Evolutionary conservation across 2,113 vertebrate species (phyloP).

Genomic region (Odontophorus gujanensis): DNA sequence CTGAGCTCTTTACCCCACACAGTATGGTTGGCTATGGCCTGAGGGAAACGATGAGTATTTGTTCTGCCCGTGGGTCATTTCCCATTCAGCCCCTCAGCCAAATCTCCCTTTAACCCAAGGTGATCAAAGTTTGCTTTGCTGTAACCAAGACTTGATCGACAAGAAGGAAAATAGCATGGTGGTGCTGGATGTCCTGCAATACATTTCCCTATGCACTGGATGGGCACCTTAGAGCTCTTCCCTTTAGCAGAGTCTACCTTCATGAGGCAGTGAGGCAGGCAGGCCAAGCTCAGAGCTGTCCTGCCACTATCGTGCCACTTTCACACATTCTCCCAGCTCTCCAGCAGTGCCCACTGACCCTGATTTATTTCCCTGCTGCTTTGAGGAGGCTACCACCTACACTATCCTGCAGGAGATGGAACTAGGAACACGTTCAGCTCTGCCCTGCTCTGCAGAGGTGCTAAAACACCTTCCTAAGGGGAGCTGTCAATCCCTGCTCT

Average conservation of each 20-base stretch:
- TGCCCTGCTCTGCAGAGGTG: slow-evolving; percentile 46
- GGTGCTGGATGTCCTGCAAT: slow-evolving; percentile 51
- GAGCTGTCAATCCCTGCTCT: slow-evolving; percentile 23
- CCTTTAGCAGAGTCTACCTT: not conserved
- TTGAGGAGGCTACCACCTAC: slow-evolving; percentile 19
- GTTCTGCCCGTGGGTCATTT: not conserved
- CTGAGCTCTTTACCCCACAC: not conserved
- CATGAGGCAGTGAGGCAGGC: not conserved
- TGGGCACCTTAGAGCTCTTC: slow-evolving; percentile 25
- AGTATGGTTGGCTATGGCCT: not conserved
- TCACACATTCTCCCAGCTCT: not conserved
- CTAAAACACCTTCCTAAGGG: slow-evolving; percentile 53
- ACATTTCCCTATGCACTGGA: not conserved
- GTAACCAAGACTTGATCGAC: not conserved
- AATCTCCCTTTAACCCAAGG: not conserved
- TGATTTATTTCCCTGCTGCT: not conserved
- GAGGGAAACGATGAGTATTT: not conserved
- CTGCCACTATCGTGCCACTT: not conserved
- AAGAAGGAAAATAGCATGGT: not conserved
- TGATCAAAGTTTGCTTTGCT: not conserved
- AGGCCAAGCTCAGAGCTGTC: not conserved
- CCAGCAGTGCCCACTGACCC: not conserved
- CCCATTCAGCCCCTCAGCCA: not conserved
- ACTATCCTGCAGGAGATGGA: not conserved
- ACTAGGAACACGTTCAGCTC: slow-evolving; percentile 9